A percentile compares a stretch with the other conserved stretches of the same genome.
Evolutionary conservation across 2,113 vertebrate genomes (phyloP).

Genomic region (Telmatochromis sp.): DNA sequence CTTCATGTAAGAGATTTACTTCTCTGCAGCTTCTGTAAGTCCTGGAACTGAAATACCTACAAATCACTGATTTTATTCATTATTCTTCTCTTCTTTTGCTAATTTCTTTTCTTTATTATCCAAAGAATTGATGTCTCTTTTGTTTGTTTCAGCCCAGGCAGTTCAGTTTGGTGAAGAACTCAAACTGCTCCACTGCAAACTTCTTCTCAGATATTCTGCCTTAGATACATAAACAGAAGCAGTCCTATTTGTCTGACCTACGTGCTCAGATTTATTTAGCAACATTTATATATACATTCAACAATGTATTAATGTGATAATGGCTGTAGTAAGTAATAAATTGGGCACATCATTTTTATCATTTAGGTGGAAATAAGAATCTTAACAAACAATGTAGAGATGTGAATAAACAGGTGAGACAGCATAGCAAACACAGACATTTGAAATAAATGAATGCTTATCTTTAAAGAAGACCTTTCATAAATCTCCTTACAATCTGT

Average conservation of each 20-base stretch:
- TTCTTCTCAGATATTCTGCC: background rate
- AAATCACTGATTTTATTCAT: background rate
- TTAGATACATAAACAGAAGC: background rate
- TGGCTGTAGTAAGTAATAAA: background rate
- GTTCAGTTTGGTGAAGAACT: background rate
- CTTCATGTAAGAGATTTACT: background rate
- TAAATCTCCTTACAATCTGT: background rate
- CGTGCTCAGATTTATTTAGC: rapidly evolving
- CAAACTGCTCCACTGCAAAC: background rate
- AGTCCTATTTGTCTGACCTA: background rate
- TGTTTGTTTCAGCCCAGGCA: background rate
- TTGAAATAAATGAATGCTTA: background rate
- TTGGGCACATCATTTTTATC: rapidly evolving
- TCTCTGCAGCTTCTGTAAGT: background rate
- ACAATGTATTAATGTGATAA: background rate
- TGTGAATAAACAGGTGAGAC: rapidly evolving
- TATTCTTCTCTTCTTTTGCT: background rate
- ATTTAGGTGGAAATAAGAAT: background rate
- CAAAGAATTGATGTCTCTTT: background rate
- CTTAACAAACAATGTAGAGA: background rate
- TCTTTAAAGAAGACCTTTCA: background rate
- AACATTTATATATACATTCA: background rate
- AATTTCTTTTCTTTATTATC: background rate
- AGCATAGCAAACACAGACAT: background rate
- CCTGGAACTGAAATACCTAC: background rate